Conservation (phyloP, 2,797 vertebrate species). For the Gymnothorax javanicus region DNA sequence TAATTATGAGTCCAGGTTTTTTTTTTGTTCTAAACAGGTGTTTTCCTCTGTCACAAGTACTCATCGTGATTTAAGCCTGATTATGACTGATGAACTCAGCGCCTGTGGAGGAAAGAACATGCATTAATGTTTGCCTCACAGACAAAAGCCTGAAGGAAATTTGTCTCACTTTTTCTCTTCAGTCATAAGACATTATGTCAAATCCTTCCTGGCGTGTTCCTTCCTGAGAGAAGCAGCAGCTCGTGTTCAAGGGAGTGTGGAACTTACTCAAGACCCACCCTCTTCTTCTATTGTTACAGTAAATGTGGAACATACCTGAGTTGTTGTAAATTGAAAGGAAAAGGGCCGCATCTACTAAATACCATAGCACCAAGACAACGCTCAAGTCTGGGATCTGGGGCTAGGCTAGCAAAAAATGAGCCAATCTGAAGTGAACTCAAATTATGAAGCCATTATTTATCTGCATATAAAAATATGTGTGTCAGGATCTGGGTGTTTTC, state of each 20-base stretch:
- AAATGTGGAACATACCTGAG: neutral
- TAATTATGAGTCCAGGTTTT: slow-evolving; percentile 51
- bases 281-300: slow-evolving; percentile 2
- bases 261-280: slow-evolving; percentile 36
- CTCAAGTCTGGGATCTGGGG: no score
- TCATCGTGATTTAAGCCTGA: slow-evolving; percentile 31
- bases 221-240: slow-evolving; percentile 50
- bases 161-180: slow-evolving; percentile 52
- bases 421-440: no score
- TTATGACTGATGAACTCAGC: neutral
- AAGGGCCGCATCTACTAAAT: no score
- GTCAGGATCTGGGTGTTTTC: no score
- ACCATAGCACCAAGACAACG: no score
- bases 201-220: slow-evolving; percentile 48
- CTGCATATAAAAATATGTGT: no score
- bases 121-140: slow-evolving; percentile 36
- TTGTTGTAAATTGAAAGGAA: no score
- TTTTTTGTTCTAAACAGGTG: slow-evolving; percentile 39
- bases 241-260: slow-evolving; percentile 58
- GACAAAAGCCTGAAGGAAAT: slow-evolving; percentile 37
- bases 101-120: neutral
- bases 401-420: no score
- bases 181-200: slow-evolving; percentile 63
- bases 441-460: no score
- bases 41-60: slow-evolving; percentile 28